Conservation (phyloP, 1,140 invertebrate species). For the Ctenoplectra terminalis region DNA sequence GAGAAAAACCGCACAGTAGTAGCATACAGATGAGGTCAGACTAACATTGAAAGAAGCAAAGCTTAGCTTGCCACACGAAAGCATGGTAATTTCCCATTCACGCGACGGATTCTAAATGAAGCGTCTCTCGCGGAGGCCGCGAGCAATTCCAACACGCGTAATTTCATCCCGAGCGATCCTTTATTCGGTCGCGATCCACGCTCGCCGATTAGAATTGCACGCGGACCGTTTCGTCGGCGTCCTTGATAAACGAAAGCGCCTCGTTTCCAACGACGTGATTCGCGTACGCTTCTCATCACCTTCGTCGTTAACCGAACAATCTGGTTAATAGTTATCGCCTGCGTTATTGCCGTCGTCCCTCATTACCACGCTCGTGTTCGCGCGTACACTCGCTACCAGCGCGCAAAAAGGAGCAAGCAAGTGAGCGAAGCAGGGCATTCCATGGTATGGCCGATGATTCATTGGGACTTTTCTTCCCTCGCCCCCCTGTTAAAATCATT, state of each 20-base stretch:
- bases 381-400: constrained; percentile 1
- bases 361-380: constrained; percentile 38
- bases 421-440: constrained; percentile 23
- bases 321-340: constrained; percentile 52
- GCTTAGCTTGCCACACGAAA: not conserved
- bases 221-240: constrained; percentile 15
- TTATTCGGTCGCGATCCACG: constrained; percentile 43
- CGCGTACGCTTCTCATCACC: constrained; percentile 49
- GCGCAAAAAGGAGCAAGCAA: constrained; percentile 61
- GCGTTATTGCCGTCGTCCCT: constrained; percentile 50
- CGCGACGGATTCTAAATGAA: constrained; percentile 24
- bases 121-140: constrained; percentile 6
- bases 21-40: constrained; percentile 13
- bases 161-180: constrained; percentile 27
- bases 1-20: constrained; percentile 2
- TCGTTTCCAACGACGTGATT: constrained; percentile 43
- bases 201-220: constrained; percentile 45
- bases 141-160: constrained; percentile 15
- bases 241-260: constrained; percentile 54
- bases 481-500: constrained; percentile 2
- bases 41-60: not conserved
- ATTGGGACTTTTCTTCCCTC: constrained; percentile 14
- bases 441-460: constrained; percentile 29
- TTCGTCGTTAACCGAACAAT: constrained; percentile 54
- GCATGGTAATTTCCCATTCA: constrained; percentile 34